Percentiles rank a stretch among this genome's conserved stretches.
Evolutionary conservation across 2,113 vertebrate species (phyloP).

Genomic region (Actinemys pallida): DNA sequence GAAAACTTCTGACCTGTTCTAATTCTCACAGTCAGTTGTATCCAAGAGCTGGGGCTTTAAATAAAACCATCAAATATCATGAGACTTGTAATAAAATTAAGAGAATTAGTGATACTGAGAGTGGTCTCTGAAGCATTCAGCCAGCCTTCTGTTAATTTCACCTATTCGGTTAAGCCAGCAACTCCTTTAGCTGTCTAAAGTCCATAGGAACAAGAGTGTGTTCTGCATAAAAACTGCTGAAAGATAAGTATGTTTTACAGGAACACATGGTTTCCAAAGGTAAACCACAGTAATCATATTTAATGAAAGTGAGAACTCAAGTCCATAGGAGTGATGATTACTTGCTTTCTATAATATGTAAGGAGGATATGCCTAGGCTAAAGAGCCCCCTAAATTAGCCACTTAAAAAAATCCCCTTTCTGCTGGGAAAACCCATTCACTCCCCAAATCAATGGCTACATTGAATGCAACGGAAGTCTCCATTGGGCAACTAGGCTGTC

Average conservation of each 20-base stretch:
- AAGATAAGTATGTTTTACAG: slow-evolving; percentile 3
- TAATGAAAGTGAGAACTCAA: neutral
- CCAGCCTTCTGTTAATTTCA: neutral
- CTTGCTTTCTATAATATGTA: neutral
- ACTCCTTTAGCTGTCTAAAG: neutral
- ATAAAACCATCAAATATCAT: neutral
- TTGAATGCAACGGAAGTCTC: neutral
- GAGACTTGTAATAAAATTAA: neutral
- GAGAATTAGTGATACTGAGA: neutral
- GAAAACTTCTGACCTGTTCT: slow-evolving; percentile 20
- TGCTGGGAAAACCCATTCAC: slow-evolving; percentile 1
- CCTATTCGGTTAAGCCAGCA: neutral
- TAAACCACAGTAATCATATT: neutral
- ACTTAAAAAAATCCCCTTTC: neutral
- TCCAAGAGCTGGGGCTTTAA: neutral
- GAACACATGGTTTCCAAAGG: neutral
- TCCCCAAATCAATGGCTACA: neutral
- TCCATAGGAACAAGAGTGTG: neutral
- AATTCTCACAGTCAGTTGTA: neutral
- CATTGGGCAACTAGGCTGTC: neutral
- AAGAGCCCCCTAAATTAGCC: neutral
- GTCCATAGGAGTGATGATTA: neutral
- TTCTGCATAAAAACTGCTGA: neutral
- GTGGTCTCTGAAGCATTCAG: neutral
- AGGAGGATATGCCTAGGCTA: neutral